Evolutionary conservation across 2,113 vertebrate species (phyloP).

Genomic region (Chloebia gouldiae): DNA sequence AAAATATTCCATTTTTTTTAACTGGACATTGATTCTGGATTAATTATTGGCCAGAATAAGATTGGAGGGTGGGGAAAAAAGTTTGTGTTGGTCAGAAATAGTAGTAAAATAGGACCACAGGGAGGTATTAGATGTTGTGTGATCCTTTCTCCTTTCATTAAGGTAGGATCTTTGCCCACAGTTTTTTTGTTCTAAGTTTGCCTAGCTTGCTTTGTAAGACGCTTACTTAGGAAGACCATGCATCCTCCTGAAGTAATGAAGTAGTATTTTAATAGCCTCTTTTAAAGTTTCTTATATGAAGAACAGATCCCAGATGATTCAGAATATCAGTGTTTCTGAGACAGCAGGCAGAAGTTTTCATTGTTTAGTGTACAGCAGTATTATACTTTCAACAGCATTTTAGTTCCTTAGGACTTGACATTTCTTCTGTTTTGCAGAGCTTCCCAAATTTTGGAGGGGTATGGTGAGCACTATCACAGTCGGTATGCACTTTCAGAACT

Average conservation of each 20-base stretch:
- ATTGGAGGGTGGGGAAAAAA: not conserved
- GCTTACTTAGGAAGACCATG: not conserved
- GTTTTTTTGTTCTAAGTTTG: not conserved
- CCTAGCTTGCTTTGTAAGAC: not conserved
- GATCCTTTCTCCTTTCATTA: not conserved
- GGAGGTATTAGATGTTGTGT: not conserved
- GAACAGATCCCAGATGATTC: not conserved
- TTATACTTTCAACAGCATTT: not conserved
- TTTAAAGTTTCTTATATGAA: not conserved
- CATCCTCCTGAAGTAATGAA: not conserved
- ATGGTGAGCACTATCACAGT: slow-evolving; percentile 65
- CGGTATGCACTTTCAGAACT: slow-evolving; percentile 65
- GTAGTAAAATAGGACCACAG: not conserved
- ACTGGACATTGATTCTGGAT: not conserved
- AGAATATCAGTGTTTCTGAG: not conserved
- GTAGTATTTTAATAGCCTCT: not conserved
- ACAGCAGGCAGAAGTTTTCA: not conserved
- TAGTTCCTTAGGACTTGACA: not conserved
- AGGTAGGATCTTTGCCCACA: not conserved
- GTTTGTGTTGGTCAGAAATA: not conserved
- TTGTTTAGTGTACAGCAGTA: not conserved
- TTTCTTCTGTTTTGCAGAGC: slow-evolving; percentile 67
- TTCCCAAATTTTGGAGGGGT: slow-evolving; percentile 70
- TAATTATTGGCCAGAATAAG: not conserved
- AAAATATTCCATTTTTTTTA: not conserved